Base-by-base conservation (phyloP, 2,113 vertebrate species). In the Microcebus ravelobensis region DNA sequence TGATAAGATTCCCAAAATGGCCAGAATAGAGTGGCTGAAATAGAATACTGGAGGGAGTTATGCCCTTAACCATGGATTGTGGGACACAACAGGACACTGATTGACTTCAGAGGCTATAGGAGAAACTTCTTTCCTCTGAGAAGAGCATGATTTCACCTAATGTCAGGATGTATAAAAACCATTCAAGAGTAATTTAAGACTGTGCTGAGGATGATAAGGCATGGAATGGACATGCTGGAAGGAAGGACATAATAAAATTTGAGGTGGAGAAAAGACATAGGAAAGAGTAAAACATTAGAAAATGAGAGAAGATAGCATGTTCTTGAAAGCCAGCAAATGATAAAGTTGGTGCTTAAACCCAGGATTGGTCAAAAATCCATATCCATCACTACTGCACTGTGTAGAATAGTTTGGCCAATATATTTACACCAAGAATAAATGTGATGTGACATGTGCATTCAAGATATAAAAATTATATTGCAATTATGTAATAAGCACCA, bases 41-140 rank as follows among this genome's bases (percentile, higher is more conserved):
- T 52, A 27, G 21, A 61, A 48, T 12, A 52, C 0, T 42, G 13
- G 27, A 71, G 2, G 6, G 29, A 13, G 1, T n/a, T 7, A 1
- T 59, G 59, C 8, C 14, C 36, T 91, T 50, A 34, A 34, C 14
- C 25, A n/a, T 8, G 9, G 5, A 59, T 91, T 39, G 20, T 2
- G 6, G 65, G 4, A 17, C 65, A 73, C 52, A 6, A 14, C 34
- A 59, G 25, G 11, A 23, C 36, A 14, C n/a, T 14, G 23, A 25
- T n/a, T 34, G 31, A 2, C 10, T 68, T 74, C 27, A 50, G n/a
- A 45, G 1, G 23, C 11, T 76, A 34, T 12, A 34, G 4, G 6
- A 17, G 21, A 70, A 87, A 65, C 4, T 17, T 34, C 34, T n/a
- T 85, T 42, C 12, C 42, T 76, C n/a, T 76, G 39, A 45, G 27